Base-by-base conservation (phyloP, 1,140 invertebrate species). In the Drosophila kohkoa region DNA sequence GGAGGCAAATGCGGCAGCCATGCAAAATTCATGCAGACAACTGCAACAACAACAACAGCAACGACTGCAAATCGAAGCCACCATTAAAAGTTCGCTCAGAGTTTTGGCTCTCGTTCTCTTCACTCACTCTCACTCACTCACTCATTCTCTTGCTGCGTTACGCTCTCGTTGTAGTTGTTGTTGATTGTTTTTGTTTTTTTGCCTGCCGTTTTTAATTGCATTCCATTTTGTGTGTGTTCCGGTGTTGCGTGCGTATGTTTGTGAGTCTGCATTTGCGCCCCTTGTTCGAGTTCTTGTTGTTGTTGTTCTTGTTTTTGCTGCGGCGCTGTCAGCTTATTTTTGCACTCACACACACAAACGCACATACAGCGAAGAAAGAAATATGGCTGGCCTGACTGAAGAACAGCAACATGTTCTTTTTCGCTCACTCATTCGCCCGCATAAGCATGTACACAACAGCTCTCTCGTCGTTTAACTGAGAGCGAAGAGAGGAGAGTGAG, bases 121-220 rank as follows among this genome's bases (percentile, higher is more conserved):
- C 54, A 55, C 54, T 58, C 58, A 43, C 63, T 30, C 65, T 8
- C 30, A 8, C 49, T 2, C 35, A 41, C 38, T 38, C 38, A 28
- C 35, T 45, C 45, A 1, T 55, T 59, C 43, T 25, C 20, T 25
- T 25, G 20, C 20, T 25, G 16, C 38, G 11, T 35, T 58, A 49
- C 30, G 43, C 30, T 45, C 38, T 49, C 70, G 68, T 43, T 77
- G 43, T 25, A 25, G 20, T 25, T 25, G 15, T 46, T 49, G 43
- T 46, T 55, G 55, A 63, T 75, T 75, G 65, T 78, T 75, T 60
- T 71, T 78, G 77, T 67, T 81, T 87, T 81, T 87, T 87, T 87
- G 85, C 85, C 85, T 83, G 85, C 77, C 83, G 83, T 66, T 88
- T 87, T 88, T 88, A 88, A 88, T 88, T 88, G 83, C 83, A 88